Conservation (phyloP, 2,888 invertebrate species). For the Neria commutata region DNA sequence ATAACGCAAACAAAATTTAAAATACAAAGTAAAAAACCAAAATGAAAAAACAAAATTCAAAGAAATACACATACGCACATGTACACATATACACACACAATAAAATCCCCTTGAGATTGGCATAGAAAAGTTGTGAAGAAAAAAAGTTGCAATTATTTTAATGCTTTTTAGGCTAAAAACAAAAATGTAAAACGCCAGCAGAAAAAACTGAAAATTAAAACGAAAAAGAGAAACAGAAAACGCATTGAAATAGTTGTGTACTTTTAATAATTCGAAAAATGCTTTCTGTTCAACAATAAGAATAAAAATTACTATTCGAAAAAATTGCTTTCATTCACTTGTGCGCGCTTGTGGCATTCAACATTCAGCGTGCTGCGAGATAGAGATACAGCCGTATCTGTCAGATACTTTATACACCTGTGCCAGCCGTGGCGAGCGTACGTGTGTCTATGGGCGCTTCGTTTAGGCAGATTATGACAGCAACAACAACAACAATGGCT, state of each 20-base stretch:
- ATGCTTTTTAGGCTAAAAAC: neutral
- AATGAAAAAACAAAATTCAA: conserved; percentile 8
- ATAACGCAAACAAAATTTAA: neutral
- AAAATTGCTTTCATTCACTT: too few relatives aligned
- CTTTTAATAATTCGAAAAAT: neutral
- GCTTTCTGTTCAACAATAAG: too few relatives aligned
- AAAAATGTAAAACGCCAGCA: neutral
- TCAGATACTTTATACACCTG: neutral
- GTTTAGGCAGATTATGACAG: neutral
- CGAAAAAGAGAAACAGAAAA: neutral
- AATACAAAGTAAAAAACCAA: neutral
- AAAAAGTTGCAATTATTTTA: conserved; percentile 4
- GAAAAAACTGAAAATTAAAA: neutral
- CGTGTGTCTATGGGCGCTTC: too few relatives aligned
- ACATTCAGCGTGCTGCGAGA: too few relatives aligned
- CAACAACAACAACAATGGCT: neutral
- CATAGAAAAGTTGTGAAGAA: conserved; percentile 21
- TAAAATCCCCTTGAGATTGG: conserved; percentile 35
- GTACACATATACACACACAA: conserved; percentile 15
- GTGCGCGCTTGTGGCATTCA: too few relatives aligned
- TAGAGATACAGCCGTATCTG: too few relatives aligned
- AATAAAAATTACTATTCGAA: too few relatives aligned
- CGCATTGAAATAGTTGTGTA: neutral
- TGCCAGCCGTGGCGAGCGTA: neutral
- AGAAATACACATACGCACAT: conserved; percentile 11